phyloP scores from a whole-genome alignment of 1,140 invertebrate genomes.

The Onthophagus taurus region DNA sequence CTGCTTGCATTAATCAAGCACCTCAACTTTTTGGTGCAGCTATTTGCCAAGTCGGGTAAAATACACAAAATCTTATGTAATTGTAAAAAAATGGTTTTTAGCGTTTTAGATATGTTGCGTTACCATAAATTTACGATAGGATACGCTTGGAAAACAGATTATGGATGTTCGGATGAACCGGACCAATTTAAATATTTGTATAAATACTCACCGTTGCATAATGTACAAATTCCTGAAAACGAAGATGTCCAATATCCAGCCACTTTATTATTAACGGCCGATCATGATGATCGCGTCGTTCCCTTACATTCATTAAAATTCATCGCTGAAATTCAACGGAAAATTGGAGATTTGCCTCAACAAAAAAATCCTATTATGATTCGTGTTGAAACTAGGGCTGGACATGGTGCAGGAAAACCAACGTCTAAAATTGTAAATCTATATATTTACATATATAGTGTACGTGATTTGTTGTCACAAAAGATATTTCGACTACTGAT shows the following conservation, averaged over 20 bases:
- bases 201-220: slow-evolving; percentile 94
- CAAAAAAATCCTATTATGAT: slow-evolving; percentile 86
- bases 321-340: slow-evolving; percentile 82
- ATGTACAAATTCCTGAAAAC: slow-evolving; percentile 63
- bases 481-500: too few relatives aligned
- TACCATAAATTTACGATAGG: slow-evolving; percentile 99
- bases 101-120: slow-evolving; percentile 93
- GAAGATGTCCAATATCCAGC: slow-evolving; percentile 73
- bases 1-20: slow-evolving; percentile 89
- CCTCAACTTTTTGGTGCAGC: slow-evolving; percentile 91
- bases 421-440: slow-evolving; percentile 81
- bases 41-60: slow-evolving; percentile 48
- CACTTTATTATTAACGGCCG: slow-evolving; percentile 82
- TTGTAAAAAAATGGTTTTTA: too few relatives aligned
- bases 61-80: too few relatives aligned
- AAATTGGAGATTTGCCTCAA: slow-evolving; percentile 48
- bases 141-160: slow-evolving; percentile 93
- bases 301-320: slow-evolving; percentile 94
- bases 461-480: too few relatives aligned
- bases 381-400: slow-evolving; percentile 87
- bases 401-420: slow-evolving; percentile 93
- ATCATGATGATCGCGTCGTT: slow-evolving; percentile 97
- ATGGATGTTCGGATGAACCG: slow-evolving; percentile 80
- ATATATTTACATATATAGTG: too few relatives aligned
- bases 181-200: slow-evolving; percentile 82